These are phyloP conservation scores for Drosophila incognita DNA, from an alignment of 2,888 invertebrate genomes.

Conservation along the genomic window DNA sequence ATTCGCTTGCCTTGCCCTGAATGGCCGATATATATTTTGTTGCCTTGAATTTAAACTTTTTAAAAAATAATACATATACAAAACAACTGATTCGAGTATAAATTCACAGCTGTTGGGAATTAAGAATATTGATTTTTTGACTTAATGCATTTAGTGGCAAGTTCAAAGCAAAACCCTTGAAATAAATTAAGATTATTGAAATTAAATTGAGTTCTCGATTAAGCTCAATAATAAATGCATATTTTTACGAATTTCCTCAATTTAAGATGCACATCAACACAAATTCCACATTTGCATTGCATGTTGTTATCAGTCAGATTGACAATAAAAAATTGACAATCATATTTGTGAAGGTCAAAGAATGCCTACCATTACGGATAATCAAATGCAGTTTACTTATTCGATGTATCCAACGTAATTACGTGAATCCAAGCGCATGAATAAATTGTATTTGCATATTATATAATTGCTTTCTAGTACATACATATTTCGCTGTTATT, in stretches of 20 bases:
- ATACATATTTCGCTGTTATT: slow-evolving; percentile 38
- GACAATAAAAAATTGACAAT: background rate
- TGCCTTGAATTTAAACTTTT: slow-evolving; percentile 18
- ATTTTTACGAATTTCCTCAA: background rate
- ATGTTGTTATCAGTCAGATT: background rate
- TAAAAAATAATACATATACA: background rate
- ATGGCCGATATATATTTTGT: background rate
- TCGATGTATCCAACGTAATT: slow-evolving; percentile 7
- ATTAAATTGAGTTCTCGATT: slow-evolving; percentile 17
- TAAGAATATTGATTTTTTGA: slow-evolving; percentile 17
- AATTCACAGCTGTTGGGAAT: background rate
- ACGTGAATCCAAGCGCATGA: slow-evolving; percentile 1
- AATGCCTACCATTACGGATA: background rate
- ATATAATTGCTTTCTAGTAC: slow-evolving; percentile 4
- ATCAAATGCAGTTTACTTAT: background rate
- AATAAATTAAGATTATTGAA: slow-evolving; percentile 12
- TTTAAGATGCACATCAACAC: background rate
- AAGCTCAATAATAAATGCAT: slow-evolving; percentile 7
- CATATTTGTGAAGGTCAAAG: background rate
- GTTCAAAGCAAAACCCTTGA: slow-evolving; percentile 14
- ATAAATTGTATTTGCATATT: background rate
- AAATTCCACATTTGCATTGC: background rate
- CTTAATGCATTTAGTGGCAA: background rate
- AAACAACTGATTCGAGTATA: slow-evolving; percentile 5
- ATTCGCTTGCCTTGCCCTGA: slow-evolving; percentile 15